Evolutionary conservation across 37 sponge, comb jelly and placozoan genomes (phyloP), one percentile per base, ranked within the genome.

Genomic region (Theonella swinhoei): DNA sequence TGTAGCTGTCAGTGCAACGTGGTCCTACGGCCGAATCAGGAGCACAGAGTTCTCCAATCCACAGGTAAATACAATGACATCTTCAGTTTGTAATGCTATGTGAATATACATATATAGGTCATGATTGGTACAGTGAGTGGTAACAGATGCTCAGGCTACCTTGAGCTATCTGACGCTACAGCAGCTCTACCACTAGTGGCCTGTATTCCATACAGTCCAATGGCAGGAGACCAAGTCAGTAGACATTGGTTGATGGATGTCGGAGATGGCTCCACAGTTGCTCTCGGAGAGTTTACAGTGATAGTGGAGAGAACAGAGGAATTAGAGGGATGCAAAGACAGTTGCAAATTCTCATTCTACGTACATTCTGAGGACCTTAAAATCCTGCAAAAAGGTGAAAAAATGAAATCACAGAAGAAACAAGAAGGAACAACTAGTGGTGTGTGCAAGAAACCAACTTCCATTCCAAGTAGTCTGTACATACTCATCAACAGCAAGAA

Each of bases 91-190:
- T 30, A 22, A 22, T 34, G 5, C 22, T 34, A 4, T 76, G 31
- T 47, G 19, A 0, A 14, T 60, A 11, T 38, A 24, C 22, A 64
- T 76, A 67, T 68, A 30, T 59, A 84, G 77, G 34, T 84, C 8
- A 59, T 84, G 66, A 59, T 84, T 25, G 84, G 84, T 8, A 14
- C 14, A 32, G 33, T 84, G 38, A 39, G 35, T 17, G 84, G 84
- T 7, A 64, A 76, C 77, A 68, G 42, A 23, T 33, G 25, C 11
- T 47, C 84, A 54, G 84, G 76, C 7, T 42, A 38, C 37, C 35
- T 84, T 0, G 69, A 75, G 42, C 65, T 84, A 11, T 20, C 23
- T 4, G 84, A 84, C 36, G 24, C n/a, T 19, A 76, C 77, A 2
- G 84, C 77, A 47, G 22, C 32, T 26, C 17, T 84, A 14, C 77